Conservation (phyloP, 2,113 vertebrate species). For the Pollachius pollachius region DNA sequence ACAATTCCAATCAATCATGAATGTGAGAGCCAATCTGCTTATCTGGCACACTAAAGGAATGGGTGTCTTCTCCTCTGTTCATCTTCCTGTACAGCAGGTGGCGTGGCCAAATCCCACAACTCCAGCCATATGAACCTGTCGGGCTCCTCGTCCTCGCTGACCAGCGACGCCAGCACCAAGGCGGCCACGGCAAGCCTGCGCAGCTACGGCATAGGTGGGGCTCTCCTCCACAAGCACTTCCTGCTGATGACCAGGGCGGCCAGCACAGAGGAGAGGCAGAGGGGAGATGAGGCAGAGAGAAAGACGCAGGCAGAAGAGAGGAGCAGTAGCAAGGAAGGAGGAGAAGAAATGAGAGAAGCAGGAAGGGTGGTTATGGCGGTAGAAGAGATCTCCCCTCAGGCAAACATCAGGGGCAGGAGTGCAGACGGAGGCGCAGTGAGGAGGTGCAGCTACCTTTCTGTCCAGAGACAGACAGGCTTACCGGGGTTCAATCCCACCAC, state of each 20-base stretch:
- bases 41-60: too few relatives aligned
- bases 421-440: too few relatives aligned
- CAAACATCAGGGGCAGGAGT: constrained; percentile 3
- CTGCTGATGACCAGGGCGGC: constrained; percentile 75
- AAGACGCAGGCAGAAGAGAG: constrained; percentile 1
- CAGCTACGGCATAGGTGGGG: constrained; percentile 94
- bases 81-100: constrained; percentile 67
- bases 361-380: constrained; percentile 11
- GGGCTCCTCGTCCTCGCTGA: constrained; percentile 83
- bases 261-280: constrained; percentile 57
- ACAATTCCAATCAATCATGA: too few relatives aligned
- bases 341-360: not conserved
- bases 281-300: constrained; percentile 40
- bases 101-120: constrained; percentile 76
- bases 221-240: constrained; percentile 85
- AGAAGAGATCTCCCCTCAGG: constrained; percentile 14
- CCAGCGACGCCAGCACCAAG: constrained; percentile 84
- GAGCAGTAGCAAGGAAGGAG: not conserved
- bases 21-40: too few relatives aligned
- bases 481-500: not conserved
- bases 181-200: constrained; percentile 73
- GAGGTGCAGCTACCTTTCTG: not conserved
- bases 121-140: constrained; percentile 83
- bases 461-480: not conserved
- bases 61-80: not conserved